Evolutionary conservation across 2,113 vertebrate species (phyloP), one percentile per base, ranked within the genome.

Genomic region (Leptobrachium ailaonicum): DNA sequence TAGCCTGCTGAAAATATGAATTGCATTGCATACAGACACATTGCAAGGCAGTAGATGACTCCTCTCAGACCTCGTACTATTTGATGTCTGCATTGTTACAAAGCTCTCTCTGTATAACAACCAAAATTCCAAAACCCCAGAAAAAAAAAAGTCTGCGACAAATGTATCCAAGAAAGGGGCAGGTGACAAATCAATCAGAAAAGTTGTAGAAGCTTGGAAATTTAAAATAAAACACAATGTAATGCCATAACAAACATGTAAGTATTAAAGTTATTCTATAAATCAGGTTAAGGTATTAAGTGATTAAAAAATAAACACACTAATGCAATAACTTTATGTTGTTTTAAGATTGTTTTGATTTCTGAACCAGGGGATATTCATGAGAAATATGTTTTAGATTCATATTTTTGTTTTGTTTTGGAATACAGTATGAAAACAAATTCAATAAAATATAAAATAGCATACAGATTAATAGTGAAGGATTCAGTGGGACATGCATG

Each of bases 391-490:
- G 42, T 74, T 74, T 74, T 83, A 63, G 70, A 85, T 77, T 83
- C 83, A 83, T 79, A 85, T 82, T 77, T 43, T 80, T 32, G 20
- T 83, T 82, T 60, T 77, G 73, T 84, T 80, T 83, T 80, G 78
- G 83, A 87, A 86, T 85, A 82, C 82, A 89, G 87, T 84, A 82
- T 84, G 83, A 62, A 69, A 83, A 83, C 69, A 47, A 0, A 71
- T 82, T 86, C 76, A 86, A 85, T 82, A 82, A 77, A 72, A 79
- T 71, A 76, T 85, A 83, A 85, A 79, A 84, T 44, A 71, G 41
- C 78, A 82, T 81, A 66, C 8, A 81, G 72, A 81, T 81, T 69
- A 81, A 81, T 69, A 69, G 79, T 68, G 71, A 67, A 60, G 60
- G 54, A 58, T 62, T 74, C 53, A 60, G 64, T 67, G 54, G 71